phyloP scores from a whole-genome alignment of 30 jellyfish, hydroid and myxozoan genomes.

The Chrysaora quinquecirrha region DNA sequence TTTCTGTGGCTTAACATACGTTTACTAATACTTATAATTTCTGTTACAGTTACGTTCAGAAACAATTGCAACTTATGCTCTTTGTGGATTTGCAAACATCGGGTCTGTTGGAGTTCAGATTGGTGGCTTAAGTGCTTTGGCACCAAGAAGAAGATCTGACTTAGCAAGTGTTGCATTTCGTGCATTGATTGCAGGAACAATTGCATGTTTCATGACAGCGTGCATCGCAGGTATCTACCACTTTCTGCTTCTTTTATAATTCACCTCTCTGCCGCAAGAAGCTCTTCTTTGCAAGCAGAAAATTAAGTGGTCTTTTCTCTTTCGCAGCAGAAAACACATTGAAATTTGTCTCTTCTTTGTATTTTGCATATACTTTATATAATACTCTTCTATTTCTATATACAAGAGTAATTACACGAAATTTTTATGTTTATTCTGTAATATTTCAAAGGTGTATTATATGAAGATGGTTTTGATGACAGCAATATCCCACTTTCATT shows the following conservation, averaged over 20 bases:
- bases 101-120: slow-evolving; percentile 94
- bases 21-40: too few species aligned
- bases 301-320: too few species aligned
- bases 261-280: too few species aligned
- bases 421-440: too few species aligned
- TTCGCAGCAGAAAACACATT: too few species aligned
- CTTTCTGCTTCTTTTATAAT: too few species aligned
- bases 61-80: slow-evolving; percentile 91
- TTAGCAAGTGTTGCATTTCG: slow-evolving; percentile 85
- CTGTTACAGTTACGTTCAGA: slow-evolving; percentile 95
- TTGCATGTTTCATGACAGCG: slow-evolving; percentile 97
- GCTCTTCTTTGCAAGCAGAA: too few species aligned
- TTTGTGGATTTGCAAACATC: slow-evolving; percentile 94
- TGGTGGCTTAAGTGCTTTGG: slow-evolving; percentile 93
- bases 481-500: slow-evolving; percentile 35
- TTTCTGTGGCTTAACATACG: too few species aligned
- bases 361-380: too few species aligned
- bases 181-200: slow-evolving; percentile 92
- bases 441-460: slow-evolving; percentile 49
- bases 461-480: slow-evolving; percentile 71
- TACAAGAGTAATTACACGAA: too few species aligned
- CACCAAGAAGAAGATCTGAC: slow-evolving; percentile 76
- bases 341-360: too few species aligned
- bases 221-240: slow-evolving; percentile 98
- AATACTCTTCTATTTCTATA: too few species aligned